Conservation (phyloP, 2,797 vertebrate genomes). For the Sebastes minor region DNA sequence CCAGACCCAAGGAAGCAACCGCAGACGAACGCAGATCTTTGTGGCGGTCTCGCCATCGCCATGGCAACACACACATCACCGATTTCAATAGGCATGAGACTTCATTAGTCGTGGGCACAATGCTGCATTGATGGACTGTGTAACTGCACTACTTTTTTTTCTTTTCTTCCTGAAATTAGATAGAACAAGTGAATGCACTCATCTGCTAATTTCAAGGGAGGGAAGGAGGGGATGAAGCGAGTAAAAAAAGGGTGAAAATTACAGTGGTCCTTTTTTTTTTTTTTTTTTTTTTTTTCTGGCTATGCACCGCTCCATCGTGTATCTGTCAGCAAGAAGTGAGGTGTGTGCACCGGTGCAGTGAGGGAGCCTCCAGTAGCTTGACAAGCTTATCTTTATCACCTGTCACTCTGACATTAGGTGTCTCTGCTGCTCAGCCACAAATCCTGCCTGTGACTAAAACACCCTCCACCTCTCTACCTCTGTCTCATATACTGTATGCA, state of each 20-base stretch:
- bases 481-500: neutral
- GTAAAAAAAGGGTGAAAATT: conserved; percentile 17
- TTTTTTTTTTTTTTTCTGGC: neutral
- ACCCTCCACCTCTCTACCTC: neutral
- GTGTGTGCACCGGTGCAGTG: conserved; percentile 49
- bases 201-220: conserved; percentile 54
- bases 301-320: conserved; percentile 28
- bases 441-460: conserved; percentile 20
- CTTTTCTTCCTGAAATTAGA: conserved; percentile 10
- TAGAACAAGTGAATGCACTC: conserved; percentile 37
- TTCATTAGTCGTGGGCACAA: conserved; percentile 54
- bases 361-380: conserved; percentile 62
- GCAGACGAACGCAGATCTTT: conserved; percentile 21
- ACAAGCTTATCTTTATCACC: conserved; percentile 76
- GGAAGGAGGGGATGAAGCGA: neutral
- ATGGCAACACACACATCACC: conserved; percentile 51
- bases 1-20: neutral
- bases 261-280: neutral
- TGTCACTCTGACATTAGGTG: conserved; percentile 66
- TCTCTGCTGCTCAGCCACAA: conserved; percentile 35
- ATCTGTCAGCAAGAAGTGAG: conserved; percentile 60
- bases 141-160: neutral
- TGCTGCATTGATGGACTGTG: conserved; percentile 5
- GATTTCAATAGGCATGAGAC: conserved; percentile 41
- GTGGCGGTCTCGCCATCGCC: conserved; percentile 31